Evolutionary conservation across 2,113 vertebrate genomes (phyloP).

Genomic region (Nerophis lumbriciformis): DNA sequence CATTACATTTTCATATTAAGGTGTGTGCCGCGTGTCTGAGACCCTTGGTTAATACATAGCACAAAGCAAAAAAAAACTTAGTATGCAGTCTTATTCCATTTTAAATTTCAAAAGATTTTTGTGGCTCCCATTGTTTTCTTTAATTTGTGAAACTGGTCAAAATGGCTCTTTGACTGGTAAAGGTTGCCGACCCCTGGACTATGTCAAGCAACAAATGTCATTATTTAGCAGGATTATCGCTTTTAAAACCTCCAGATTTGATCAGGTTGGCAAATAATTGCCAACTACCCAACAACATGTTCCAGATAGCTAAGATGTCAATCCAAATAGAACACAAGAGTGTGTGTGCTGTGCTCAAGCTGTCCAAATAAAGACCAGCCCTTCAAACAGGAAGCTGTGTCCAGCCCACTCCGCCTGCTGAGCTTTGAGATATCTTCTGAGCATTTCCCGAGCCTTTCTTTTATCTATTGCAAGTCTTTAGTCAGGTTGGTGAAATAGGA

Average conservation of each 20-base stretch:
- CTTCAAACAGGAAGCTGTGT: constrained; percentile 41
- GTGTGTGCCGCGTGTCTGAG: no score
- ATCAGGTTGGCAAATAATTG: background rate
- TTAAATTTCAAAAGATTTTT: no score
- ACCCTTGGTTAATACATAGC: no score
- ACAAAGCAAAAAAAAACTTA: no score
- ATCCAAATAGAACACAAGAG: background rate
- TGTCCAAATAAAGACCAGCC: constrained; percentile 40
- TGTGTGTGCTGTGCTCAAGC: constrained; percentile 7
- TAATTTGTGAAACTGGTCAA: no score
- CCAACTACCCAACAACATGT: constrained; percentile 4
- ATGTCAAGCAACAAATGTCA: no score
- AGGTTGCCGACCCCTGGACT: no score
- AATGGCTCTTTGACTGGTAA: no score
- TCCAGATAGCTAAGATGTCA: background rate
- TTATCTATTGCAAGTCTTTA: constrained; percentile 5
- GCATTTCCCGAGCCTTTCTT: constrained; percentile 15
- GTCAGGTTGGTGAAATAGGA: constrained; percentile 5
- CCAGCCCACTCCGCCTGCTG: constrained; percentile 27
- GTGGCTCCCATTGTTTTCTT: no score
- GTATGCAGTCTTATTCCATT: no score
- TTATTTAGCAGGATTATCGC: background rate
- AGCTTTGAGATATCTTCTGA: constrained; percentile 18
- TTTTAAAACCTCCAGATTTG: background rate
- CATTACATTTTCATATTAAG: no score